Percentiles rank a stretch among this genome's conserved stretches.
Evolutionary conservation across 2,888 invertebrate genomes (phyloP).

Genomic region (Lycocerus yunnanus): DNA sequence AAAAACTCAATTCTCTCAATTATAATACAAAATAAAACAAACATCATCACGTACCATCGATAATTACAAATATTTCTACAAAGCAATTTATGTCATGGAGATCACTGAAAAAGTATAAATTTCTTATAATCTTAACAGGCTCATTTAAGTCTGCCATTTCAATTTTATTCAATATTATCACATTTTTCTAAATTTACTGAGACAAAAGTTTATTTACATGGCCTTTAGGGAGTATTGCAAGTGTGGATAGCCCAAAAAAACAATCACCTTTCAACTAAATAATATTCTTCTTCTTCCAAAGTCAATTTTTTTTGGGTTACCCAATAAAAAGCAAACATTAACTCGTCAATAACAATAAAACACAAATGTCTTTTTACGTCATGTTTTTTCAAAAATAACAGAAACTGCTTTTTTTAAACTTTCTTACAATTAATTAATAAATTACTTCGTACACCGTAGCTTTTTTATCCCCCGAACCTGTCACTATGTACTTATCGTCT

Average conservation of each 20-base stretch:
- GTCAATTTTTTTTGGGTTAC: background rate
- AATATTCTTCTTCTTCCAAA: background rate
- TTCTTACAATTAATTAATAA: slow-evolving; percentile 61
- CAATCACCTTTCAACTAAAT: background rate
- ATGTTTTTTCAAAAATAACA: slow-evolving; percentile 1
- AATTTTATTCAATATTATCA: slow-evolving; percentile 23
- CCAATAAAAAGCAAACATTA: background rate
- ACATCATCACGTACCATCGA: slow-evolving; percentile 7
- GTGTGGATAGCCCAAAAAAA: background rate
- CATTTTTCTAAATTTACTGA: slow-evolving; percentile 24
- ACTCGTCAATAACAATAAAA: background rate
- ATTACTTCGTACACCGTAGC: slow-evolving; percentile 96
- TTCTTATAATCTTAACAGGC: slow-evolving; percentile 16
- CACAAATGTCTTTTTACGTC: background rate
- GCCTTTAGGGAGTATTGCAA: slow-evolving; percentile 3
- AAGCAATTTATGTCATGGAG: slow-evolving; percentile 49
- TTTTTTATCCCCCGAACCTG: slow-evolving; percentile 96
- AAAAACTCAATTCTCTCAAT: background rate
- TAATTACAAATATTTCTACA: slow-evolving; percentile 20
- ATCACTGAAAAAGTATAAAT: slow-evolving; percentile 44
- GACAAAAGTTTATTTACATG: slow-evolving; percentile 17
- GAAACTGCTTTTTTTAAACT: background rate
- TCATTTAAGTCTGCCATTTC: slow-evolving; percentile 1
- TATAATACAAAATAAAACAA: slow-evolving; percentile 19
- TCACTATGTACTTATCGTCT: slow-evolving; percentile 95